phyloP scores from a whole-genome alignment of 2,797 vertebrate species.

The Erpetoichthys calabaricus region DNA sequence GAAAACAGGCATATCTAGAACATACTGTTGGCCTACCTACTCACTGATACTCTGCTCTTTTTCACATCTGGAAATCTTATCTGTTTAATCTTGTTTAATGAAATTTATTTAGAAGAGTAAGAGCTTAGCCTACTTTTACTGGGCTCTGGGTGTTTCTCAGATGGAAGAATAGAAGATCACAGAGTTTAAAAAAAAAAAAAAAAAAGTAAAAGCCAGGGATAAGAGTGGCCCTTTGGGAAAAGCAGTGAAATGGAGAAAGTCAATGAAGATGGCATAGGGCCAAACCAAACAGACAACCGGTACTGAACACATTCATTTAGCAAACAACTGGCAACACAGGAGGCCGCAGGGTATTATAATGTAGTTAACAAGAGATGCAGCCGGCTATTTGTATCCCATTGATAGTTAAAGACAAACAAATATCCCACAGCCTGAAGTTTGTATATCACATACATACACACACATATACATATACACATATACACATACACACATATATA shows the following conservation, averaged over 20 bases:
- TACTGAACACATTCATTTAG: constrained; percentile 7
- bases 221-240: constrained; percentile 22
- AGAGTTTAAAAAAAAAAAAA: constrained; percentile 2
- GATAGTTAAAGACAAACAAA: constrained; percentile 12
- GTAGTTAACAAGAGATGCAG: constrained; percentile 9
- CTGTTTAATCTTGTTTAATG: constrained; percentile 30
- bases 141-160: constrained; percentile 8
- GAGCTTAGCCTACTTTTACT: constrained; percentile 22
- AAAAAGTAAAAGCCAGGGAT: background rate
- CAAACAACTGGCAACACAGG: constrained; percentile 9
- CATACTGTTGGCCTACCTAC: background rate
- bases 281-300: constrained; percentile 21
- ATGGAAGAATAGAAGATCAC: background rate
- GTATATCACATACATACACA: too few species aligned
- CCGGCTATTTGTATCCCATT: constrained; percentile 8
- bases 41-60: constrained; percentile 1
- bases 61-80: constrained; percentile 17
- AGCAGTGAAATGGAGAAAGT: constrained; percentile 24
- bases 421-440: background rate
- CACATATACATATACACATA: too few species aligned
- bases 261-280: constrained; percentile 25
- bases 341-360: constrained; percentile 10
- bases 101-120: constrained; percentile 21
- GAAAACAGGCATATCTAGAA: too few species aligned
- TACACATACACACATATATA: too few species aligned